These are phyloP conservation scores for Agelastica alni DNA, from an alignment of 2,888 invertebrate species.

Conservation along the genomic window DNA sequence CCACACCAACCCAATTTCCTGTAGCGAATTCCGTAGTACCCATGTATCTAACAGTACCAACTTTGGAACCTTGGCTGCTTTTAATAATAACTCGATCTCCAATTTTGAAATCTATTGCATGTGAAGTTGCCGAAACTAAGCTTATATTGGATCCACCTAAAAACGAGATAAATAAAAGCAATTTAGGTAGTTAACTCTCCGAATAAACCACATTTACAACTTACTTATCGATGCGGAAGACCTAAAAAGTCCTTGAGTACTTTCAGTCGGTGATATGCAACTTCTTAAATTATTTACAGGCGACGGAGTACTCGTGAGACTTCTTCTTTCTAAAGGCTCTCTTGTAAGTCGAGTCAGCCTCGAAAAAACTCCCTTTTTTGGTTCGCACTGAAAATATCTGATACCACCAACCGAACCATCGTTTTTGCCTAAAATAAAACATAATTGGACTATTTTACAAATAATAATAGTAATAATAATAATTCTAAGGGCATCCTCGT, in stretches of 20 bases:
- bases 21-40: slow-evolving; percentile 89
- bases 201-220: slow-evolving; percentile 11
- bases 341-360: slow-evolving; percentile 83
- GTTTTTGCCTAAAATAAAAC: slow-evolving; percentile 77
- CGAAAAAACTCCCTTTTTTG: slow-evolving; percentile 92
- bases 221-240: slow-evolving; percentile 50
- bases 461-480: too few relatives aligned
- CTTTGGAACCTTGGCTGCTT: slow-evolving; percentile 84
- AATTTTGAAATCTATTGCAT: slow-evolving; percentile 69
- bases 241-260: slow-evolving; percentile 46
- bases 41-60: slow-evolving; percentile 82
- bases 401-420: slow-evolving; percentile 93
- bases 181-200: too few relatives aligned
- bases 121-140: slow-evolving; percentile 55
- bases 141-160: slow-evolving; percentile 61
- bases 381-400: slow-evolving; percentile 92
- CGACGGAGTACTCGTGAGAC: slow-evolving; percentile 49
- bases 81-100: slow-evolving; percentile 92
- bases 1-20: slow-evolving; percentile 95
- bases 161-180: too few relatives aligned
- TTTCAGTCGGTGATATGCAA: slow-evolving; percentile 51
- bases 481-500: too few relatives aligned
- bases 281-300: slow-evolving; percentile 47
- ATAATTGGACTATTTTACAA: too few relatives aligned
- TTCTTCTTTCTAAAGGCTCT: slow-evolving; percentile 62